Conservation (phyloP, 1,140 invertebrate genomes). For the Drosophila rufa region DNA sequence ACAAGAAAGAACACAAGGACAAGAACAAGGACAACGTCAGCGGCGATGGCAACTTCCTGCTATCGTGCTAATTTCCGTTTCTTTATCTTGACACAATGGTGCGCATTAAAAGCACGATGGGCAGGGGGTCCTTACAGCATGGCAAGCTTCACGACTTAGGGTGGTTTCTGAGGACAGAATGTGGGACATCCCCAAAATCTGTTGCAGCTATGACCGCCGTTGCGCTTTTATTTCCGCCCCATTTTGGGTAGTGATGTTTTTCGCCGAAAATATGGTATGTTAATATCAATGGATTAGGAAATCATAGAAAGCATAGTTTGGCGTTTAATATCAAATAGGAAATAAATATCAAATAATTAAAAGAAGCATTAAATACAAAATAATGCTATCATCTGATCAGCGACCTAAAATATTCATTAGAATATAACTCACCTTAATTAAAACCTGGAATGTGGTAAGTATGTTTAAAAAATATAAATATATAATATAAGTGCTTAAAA, state of each 20-base stretch:
- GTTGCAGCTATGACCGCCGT: slow-evolving; percentile 68
- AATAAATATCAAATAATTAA: no score
- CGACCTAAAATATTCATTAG: no score
- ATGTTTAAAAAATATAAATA: background rate
- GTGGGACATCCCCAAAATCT: slow-evolving; percentile 20
- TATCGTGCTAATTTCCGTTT: slow-evolving; percentile 85
- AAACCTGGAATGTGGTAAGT: background rate
- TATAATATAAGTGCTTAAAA: no score
- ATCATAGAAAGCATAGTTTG: no score
- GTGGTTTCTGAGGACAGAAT: slow-evolving; percentile 9
- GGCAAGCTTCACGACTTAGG: slow-evolving; percentile 67
- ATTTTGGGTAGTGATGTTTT: slow-evolving; percentile 6
- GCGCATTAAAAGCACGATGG: slow-evolving; percentile 78
- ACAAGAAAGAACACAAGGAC: slow-evolving; percentile 29
- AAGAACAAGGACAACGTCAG: slow-evolving; percentile 71
- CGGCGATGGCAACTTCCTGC: slow-evolving; percentile 83
- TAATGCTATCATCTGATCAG: no score
- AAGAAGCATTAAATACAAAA: background rate
- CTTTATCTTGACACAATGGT: slow-evolving; percentile 85
- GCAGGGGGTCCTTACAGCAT: slow-evolving; percentile 17
- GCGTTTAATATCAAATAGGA: no score
- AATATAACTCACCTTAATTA: background rate
- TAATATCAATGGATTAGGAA: background rate
- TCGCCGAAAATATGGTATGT: background rate
- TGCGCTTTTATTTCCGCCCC: slow-evolving; percentile 79